Evolutionary conservation across 2,888 invertebrate species (phyloP), one percentile per base, ranked within the genome.

Genomic region (Ectobius pallidus): DNA sequence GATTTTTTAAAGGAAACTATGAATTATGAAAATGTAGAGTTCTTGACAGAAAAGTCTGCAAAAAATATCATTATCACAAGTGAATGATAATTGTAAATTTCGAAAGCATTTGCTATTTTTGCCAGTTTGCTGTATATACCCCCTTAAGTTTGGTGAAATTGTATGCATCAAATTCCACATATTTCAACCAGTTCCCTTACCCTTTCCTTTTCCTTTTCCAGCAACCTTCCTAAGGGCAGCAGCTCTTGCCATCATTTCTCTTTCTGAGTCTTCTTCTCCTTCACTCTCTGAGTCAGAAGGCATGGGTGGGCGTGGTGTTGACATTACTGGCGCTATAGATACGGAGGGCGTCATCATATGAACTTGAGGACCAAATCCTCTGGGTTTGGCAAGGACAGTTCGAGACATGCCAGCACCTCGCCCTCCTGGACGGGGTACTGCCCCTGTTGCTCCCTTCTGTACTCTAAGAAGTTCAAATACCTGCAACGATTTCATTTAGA

Each of bases 261-360:
- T 74, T 22, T 75, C 75, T 18, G 75, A 72, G 49, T 77, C 76
- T 22, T 75, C 74, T 30, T 75, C 75, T 39, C 74, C 74, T 25
- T 75, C 76, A n/a, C 67, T 58, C 22, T 70, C 71, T 7, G 72
- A 72, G 16, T 74, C 75, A 14, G 73, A 67, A 0, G 44, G 65
- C n/a, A 55, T 6, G 30, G 71, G 62, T 9, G 58, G 46, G 20
- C 72, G 39, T 49, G 77, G 79, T n/a, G 76, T 73, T 6, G 78
- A 82, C 11, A 82, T 80, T 1, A 85, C 84, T 9, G 85, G 85
- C 1, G 85, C 85, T 73, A 85, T 85, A 73, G 85, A 84, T 39
- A 85, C 85, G 18, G 85, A 85, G 1, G 85, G 84, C 9, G 85
- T 85, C 82, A 85, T 84, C 85, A 85, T 85, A 18, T 75, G 75